These are phyloP conservation scores for Aspidiotus rigidus DNA, from an alignment of 2,888 invertebrate species.

Conservation along the genomic window DNA sequence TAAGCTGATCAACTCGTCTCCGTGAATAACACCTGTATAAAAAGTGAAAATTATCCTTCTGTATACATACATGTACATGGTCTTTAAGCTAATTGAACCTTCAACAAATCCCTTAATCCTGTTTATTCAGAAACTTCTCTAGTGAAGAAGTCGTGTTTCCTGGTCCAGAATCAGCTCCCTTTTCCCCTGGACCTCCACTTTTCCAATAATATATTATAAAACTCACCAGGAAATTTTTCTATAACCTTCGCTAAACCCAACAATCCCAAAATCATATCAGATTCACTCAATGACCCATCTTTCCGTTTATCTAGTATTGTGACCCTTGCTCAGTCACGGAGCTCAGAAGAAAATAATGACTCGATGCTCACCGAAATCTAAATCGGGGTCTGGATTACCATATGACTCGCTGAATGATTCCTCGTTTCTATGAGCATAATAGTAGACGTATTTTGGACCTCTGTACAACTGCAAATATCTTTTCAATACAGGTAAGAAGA, in stretches of 20 bases:
- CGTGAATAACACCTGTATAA: slow-evolving; percentile 30
- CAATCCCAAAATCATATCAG: background rate
- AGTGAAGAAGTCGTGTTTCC: no score
- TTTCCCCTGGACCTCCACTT: no score
- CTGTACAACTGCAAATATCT: slow-evolving; percentile 11
- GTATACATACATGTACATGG: no score
- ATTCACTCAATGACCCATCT: background rate
- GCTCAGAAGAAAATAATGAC: background rate
- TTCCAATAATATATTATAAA: no score
- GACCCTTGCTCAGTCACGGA: no score
- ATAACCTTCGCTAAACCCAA: background rate
- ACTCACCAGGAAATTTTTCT: background rate
- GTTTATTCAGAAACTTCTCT: no score
- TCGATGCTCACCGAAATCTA: slow-evolving; percentile 11
- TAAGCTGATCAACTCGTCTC: slow-evolving; percentile 34
- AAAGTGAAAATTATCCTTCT: background rate
- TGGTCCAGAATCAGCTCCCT: no score
- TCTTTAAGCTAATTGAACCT: no score
- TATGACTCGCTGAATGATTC: slow-evolving; percentile 21
- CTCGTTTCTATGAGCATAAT: slow-evolving; percentile 31
- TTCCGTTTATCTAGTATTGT: background rate
- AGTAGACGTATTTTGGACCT: slow-evolving; percentile 25
- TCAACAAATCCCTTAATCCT: no score
- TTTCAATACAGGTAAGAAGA: background rate
- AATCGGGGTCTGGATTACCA: slow-evolving; percentile 6